Evolutionary conservation across 2,888 invertebrate species (phyloP).

Genomic region (Eugnorisma glareosa): DNA sequence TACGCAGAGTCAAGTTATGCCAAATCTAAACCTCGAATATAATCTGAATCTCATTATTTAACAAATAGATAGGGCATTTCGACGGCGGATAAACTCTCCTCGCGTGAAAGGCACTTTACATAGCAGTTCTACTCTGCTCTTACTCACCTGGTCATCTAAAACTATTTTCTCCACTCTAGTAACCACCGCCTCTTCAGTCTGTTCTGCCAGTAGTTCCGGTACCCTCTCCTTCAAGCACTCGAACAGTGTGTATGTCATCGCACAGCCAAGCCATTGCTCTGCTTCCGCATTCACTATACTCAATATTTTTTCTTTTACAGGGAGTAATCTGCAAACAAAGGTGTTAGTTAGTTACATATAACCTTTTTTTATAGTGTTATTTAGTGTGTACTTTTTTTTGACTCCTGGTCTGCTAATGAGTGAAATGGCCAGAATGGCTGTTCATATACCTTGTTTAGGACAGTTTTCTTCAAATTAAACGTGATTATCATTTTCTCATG

Average conservation of each 20-base stretch:
- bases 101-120: neutral
- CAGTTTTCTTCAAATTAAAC: neutral
- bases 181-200: conserved; percentile 91
- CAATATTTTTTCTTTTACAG: conserved; percentile 93
- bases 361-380: neutral
- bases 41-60: neutral
- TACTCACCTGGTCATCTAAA: conserved; percentile 85
- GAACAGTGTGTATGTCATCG: conserved; percentile 98
- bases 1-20: neutral
- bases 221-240: conserved; percentile 97
- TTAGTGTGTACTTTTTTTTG: neutral
- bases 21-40: neutral
- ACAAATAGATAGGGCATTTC: neutral
- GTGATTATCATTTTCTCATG: neutral
- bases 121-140: neutral
- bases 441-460: neutral
- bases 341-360: neutral
- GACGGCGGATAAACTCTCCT: neutral
- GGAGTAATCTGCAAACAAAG: conserved; percentile 89
- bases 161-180: conserved; percentile 89
- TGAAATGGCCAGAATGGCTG: neutral
- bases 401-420: neutral
- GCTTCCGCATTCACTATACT: conserved; percentile 92
- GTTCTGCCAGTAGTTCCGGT: conserved; percentile 92
- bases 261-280: conserved; percentile 95